These are phyloP conservation scores for Stenchaetothrips biformis DNA, from an alignment of 2,888 invertebrate genomes.

Conservation along the genomic window DNA sequence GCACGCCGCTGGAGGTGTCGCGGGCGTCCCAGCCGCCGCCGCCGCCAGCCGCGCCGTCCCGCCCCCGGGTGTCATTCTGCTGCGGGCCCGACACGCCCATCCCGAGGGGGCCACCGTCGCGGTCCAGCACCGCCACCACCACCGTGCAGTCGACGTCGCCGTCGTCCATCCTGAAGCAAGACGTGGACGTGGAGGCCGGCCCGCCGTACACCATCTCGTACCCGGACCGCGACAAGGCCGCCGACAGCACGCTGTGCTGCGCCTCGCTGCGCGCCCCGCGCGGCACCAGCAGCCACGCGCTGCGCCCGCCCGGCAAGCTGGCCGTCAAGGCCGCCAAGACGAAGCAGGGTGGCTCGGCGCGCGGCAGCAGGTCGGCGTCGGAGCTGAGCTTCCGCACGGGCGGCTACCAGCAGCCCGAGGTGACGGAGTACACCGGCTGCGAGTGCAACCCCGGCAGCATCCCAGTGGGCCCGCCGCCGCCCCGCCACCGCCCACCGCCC, in stretches of 20 bases:
- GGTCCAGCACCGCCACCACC: constrained; percentile 13
- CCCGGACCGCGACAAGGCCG: not conserved
- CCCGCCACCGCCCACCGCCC: not conserved
- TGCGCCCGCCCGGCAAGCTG: not conserved
- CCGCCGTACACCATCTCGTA: constrained; percentile 11
- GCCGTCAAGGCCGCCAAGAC: too few species aligned
- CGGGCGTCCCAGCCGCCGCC: not conserved
- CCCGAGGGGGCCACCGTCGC: not conserved
- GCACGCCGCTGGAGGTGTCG: not conserved
- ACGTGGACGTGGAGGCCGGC: constrained; percentile 7
- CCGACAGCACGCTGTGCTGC: not conserved
- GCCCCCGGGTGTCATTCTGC: constrained; percentile 18
- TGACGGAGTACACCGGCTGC: constrained; percentile 18
- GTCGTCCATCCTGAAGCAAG: constrained; percentile 11
- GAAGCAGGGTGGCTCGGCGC: not conserved
- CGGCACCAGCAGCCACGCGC: not conserved
- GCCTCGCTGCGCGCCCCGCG: constrained; percentile 2
- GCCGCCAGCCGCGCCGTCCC: constrained; percentile 23
- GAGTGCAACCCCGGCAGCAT: constrained; percentile 10
- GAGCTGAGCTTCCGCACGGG: constrained; percentile 14
- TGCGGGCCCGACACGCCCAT: not conserved
- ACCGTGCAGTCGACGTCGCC: not conserved
- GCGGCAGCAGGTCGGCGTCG: not conserved
- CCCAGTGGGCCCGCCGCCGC: constrained; percentile 21
- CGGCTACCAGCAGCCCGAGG: constrained; percentile 8